These are phyloP conservation scores for Urocitellus parryii DNA, from an alignment of 2,113 vertebrate genomes.

Conservation along the genomic window DNA sequence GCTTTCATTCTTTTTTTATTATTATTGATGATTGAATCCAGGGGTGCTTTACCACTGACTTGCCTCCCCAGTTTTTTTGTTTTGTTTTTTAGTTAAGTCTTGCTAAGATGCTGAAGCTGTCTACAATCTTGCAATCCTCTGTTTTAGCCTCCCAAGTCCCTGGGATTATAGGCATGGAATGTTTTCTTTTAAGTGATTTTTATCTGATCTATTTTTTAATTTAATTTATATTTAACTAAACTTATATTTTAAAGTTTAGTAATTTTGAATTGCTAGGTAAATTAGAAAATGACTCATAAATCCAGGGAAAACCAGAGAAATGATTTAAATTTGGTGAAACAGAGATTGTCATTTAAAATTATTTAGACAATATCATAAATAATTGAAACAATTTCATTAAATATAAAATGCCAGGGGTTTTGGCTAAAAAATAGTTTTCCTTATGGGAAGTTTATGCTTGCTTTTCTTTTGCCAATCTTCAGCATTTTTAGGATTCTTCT, in stretches of 20 bases:
- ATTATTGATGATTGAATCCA: too few species aligned
- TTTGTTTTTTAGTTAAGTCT: too few species aligned
- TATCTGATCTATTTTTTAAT: neutral
- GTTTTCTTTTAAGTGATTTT: neutral
- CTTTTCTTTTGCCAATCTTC: slow-evolving; percentile 36
- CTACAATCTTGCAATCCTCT: too few species aligned
- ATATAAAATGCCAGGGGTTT: neutral
- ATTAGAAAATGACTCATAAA: neutral
- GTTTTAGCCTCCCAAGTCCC: too few species aligned
- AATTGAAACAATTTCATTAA: slow-evolving; percentile 10
- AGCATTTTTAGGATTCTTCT: slow-evolving; percentile 41
- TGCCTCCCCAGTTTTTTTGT: too few species aligned
- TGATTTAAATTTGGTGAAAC: slow-evolving; percentile 18
- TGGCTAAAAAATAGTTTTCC: slow-evolving; percentile 44
- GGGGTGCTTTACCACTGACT: too few species aligned
- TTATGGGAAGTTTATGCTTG: neutral
- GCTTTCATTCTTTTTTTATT: too few species aligned
- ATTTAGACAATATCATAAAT: slow-evolving; percentile 12
- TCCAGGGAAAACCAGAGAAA: slow-evolving; percentile 18
- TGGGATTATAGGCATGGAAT: neutral
- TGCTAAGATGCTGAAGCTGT: too few species aligned
- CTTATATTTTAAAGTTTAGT: neutral
- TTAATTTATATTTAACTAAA: slow-evolving; percentile 15
- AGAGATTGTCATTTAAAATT: slow-evolving; percentile 42
- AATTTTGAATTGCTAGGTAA: neutral